Percentiles rank a stretch among this genome's conserved stretches.
phyloP scores from a whole-genome alignment of 2,888 invertebrate genomes.

The Drymonia ruficornis region DNA sequence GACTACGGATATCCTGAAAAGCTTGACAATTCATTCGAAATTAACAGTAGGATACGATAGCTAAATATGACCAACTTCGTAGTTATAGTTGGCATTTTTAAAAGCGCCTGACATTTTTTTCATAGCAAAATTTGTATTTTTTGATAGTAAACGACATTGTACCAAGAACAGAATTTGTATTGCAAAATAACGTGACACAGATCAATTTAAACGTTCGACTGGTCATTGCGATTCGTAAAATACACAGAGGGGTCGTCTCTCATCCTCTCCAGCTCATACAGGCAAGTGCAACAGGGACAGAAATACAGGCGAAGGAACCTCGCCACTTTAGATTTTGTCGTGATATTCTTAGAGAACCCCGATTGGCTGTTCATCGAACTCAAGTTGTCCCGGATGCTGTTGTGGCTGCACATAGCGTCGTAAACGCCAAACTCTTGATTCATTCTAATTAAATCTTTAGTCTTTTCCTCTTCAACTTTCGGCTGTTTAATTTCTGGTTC shows the following conservation, averaged over 20 bases:
- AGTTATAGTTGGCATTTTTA: too few relatives aligned
- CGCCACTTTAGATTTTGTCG: slow-evolving; percentile 66
- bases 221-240: slow-evolving; percentile 22
- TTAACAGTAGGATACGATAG: too few relatives aligned
- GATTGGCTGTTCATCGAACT: slow-evolving; percentile 50
- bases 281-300: slow-evolving; percentile 76
- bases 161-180: neutral
- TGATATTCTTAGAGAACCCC: slow-evolving; percentile 39
- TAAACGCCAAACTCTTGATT: slow-evolving; percentile 24
- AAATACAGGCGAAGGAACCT: slow-evolving; percentile 73
- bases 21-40: too few relatives aligned
- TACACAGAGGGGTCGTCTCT: slow-evolving; percentile 46
- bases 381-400: slow-evolving; percentile 24
- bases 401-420: slow-evolving; percentile 39
- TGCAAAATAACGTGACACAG: neutral
- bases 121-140: neutral
- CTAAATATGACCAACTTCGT: too few relatives aligned
- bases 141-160: neutral
- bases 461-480: slow-evolving; percentile 29
- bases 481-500: slow-evolving; percentile 40
- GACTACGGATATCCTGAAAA: too few relatives aligned
- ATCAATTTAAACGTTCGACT: neutral
- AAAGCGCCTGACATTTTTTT: neutral
- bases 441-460: slow-evolving; percentile 18
- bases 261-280: slow-evolving; percentile 71